Evolutionary conservation across 2,797 vertebrate species (phyloP).

Genomic region (Lateolabrax maculatus): DNA sequence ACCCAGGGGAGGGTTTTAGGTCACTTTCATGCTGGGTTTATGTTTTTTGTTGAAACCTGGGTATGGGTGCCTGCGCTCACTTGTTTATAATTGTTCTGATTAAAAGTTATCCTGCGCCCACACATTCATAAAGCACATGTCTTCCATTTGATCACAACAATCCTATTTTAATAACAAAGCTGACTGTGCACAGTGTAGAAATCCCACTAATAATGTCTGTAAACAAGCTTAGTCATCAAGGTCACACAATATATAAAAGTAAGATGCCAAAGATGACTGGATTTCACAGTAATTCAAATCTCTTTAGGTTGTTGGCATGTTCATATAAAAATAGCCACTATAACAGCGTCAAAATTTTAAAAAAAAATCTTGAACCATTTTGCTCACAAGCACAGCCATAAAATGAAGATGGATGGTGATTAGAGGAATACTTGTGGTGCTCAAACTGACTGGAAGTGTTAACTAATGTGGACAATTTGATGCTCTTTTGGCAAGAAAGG

Average conservation of each 20-base stretch:
- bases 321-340: neutral
- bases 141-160: neutral
- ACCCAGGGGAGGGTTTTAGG: neutral
- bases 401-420: neutral
- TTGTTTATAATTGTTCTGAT: slow-evolving; percentile 13
- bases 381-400: neutral
- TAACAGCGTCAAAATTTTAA: no score
- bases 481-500: neutral
- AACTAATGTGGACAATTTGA: slow-evolving; percentile 4
- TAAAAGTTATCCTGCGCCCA: slow-evolving; percentile 10
- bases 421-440: neutral
- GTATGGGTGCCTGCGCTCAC: neutral
- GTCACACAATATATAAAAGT: neutral
- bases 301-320: neutral
- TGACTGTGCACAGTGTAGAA: neutral
- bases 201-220: neutral
- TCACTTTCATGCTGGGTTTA: neutral
- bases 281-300: neutral
- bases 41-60: slow-evolving; percentile 6
- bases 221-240: neutral
- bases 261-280: neutral
- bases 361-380: no score
- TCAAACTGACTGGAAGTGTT: neutral
- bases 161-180: neutral
- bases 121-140: neutral